These are phyloP conservation scores for Drosophila demipolita DNA, from an alignment of 2,888 invertebrate genomes.

Conservation along the genomic window DNA sequence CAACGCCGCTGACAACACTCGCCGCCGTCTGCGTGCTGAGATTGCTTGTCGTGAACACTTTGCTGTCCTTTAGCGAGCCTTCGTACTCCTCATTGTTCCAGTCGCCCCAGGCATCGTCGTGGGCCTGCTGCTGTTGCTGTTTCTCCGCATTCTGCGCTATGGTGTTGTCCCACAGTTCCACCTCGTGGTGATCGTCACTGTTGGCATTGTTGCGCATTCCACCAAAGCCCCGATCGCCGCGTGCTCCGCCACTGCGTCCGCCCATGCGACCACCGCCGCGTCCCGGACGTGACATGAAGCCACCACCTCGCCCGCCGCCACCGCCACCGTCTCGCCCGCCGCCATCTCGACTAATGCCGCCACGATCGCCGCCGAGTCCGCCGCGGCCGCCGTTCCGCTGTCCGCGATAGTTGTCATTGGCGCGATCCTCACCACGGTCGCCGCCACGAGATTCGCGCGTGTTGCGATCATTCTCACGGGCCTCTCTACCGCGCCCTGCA, in stretches of 20 bases:
- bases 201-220: slow-evolving; percentile 77
- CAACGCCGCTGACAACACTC: slow-evolving; percentile 75
- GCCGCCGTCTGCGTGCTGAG: slow-evolving; percentile 81
- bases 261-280: slow-evolving; percentile 86
- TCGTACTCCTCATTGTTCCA: slow-evolving; percentile 98
- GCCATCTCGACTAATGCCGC: slow-evolving; percentile 44
- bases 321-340: slow-evolving; percentile 74
- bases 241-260: slow-evolving; percentile 86
- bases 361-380: slow-evolving; percentile 60
- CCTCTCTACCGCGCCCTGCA: slow-evolving; percentile 87
- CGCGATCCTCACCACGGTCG: slow-evolving; percentile 81
- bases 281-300: slow-evolving; percentile 72
- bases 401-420: slow-evolving; percentile 73
- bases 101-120: slow-evolving; percentile 87
- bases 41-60: slow-evolving; percentile 93
- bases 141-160: slow-evolving; percentile 84
- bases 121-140: slow-evolving; percentile 82
- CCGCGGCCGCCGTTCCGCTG: slow-evolving; percentile 66
- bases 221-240: slow-evolving; percentile 80
- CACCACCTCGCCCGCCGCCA: slow-evolving; percentile 71
- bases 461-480: slow-evolving; percentile 88
- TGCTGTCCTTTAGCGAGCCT: slow-evolving; percentile 96
- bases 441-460: slow-evolving; percentile 83
- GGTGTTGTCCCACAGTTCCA: slow-evolving; percentile 88
- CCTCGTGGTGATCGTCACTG: slow-evolving; percentile 85